Evolutionary conservation across 2,113 vertebrate species (phyloP).

Genomic region (Sylvilagus bachmani): DNA sequence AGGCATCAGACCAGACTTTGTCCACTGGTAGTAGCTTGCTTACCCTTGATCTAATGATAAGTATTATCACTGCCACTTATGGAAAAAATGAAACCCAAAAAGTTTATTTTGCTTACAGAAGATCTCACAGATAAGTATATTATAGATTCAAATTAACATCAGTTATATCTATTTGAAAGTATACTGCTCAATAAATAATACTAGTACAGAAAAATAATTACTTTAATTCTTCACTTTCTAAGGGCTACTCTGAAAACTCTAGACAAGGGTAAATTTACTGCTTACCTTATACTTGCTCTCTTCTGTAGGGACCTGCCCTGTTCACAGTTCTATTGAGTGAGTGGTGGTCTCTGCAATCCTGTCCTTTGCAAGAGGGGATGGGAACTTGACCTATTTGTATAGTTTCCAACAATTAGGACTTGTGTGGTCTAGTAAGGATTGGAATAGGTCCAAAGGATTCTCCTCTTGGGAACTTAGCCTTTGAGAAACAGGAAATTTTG

Average conservation of each 20-base stretch:
- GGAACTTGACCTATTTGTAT: constrained; percentile 1
- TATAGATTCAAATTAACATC: constrained; percentile 1
- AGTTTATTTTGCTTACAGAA: background rate
- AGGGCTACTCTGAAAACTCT: background rate
- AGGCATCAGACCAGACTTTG: background rate
- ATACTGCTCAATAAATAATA: background rate
- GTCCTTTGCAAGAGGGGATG: background rate
- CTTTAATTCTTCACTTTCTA: constrained; percentile 7
- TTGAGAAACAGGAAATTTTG: constrained; percentile 47
- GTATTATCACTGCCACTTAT: background rate
- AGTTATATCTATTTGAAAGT: constrained; percentile 10
- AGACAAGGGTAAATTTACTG: background rate
- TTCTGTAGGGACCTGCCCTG: background rate
- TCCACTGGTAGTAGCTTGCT: fast-evolving
- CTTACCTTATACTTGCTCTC: background rate
- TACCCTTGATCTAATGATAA: background rate
- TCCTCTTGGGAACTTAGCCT: constrained; percentile 19
- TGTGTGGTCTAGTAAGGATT: background rate
- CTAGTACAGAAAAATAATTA: background rate
- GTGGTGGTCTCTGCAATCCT: background rate
- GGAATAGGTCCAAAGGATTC: background rate
- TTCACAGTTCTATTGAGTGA: background rate
- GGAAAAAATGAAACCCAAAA: background rate
- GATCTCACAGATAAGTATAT: background rate
- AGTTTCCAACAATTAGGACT: constrained; percentile 26